A percentile compares a stretch with the other conserved stretches of the same genome.
Conservation (phyloP, 2,113 vertebrate genomes). For the Pygoscelis antarcticus region DNA sequence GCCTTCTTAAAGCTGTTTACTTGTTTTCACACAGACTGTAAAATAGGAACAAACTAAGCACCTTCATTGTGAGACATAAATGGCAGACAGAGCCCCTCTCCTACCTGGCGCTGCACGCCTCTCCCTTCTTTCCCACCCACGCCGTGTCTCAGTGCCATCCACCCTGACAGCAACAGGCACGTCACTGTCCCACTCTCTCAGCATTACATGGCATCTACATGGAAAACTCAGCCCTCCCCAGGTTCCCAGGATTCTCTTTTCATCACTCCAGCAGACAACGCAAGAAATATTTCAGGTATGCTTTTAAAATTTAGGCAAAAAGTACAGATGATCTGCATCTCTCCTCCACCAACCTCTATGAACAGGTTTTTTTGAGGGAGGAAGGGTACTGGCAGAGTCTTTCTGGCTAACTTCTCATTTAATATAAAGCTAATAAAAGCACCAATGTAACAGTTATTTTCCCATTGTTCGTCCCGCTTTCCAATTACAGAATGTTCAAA, state of each 20-base stretch:
- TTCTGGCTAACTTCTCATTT: not conserved
- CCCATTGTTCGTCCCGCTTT: not conserved
- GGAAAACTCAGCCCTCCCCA: not conserved
- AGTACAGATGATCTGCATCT: not conserved
- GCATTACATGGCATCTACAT: not conserved
- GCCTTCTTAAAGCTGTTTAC: not conserved
- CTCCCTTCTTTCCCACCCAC: not conserved
- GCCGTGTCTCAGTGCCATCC: not conserved
- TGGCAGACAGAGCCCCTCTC: not conserved
- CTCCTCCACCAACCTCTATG: not conserved
- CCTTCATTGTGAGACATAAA: not conserved
- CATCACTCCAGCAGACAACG: not conserved
- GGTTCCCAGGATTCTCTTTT: not conserved
- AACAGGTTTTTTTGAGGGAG: not conserved
- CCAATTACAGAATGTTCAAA: not conserved
- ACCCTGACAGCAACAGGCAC: not conserved
- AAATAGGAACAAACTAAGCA: not conserved
- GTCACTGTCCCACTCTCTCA: not conserved
- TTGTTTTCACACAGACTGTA: not conserved
- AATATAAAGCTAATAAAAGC: not conserved
- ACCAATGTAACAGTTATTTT: not conserved
- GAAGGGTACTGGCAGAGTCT: not conserved
- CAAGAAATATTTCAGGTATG: not conserved
- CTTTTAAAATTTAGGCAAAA: not conserved
- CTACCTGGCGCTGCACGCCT: not conserved